These are phyloP conservation scores for Autographa pulchrina DNA, from an alignment of 2,888 invertebrate genomes.

Conservation along the genomic window DNA sequence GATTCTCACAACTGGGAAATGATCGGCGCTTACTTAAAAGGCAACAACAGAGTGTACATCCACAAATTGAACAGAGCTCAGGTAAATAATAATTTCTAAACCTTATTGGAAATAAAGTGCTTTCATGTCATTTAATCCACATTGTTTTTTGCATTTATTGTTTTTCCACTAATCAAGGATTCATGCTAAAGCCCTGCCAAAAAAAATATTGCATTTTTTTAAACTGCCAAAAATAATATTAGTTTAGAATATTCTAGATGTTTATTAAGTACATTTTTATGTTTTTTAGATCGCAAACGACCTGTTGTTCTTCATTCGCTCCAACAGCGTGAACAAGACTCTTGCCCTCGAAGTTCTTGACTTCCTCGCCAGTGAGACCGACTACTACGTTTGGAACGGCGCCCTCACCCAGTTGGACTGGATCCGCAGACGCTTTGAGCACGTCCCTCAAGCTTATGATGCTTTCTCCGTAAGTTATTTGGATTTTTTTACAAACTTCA, in stretches of 20 bases:
- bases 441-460: constrained; percentile 71
- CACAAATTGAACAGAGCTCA: constrained; percentile 93
- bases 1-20: constrained; percentile 89
- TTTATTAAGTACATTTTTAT: background rate
- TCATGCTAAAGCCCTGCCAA: too few species aligned
- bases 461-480: constrained; percentile 74
- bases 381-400: constrained; percentile 94
- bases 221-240: too few species aligned
- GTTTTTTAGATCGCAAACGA: constrained; percentile 92
- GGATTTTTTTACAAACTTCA: background rate
- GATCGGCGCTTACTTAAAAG: constrained; percentile 84
- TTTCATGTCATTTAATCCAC: too few species aligned
- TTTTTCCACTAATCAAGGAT: too few species aligned
- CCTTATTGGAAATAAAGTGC: background rate
- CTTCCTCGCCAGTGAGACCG: constrained; percentile 91
- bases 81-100: constrained; percentile 68
- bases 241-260: too few species aligned
- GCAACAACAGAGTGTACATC: constrained; percentile 82
- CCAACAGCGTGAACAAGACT: constrained; percentile 86
- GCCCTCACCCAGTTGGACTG: constrained; percentile 89
- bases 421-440: constrained; percentile 80
- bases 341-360: constrained; percentile 90
- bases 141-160: too few species aligned
- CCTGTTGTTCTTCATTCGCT: constrained; percentile 91
- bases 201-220: too few species aligned